phyloP scores from a whole-genome alignment of 1,140 invertebrate species.

The Eurosta solidaginis region DNA sequence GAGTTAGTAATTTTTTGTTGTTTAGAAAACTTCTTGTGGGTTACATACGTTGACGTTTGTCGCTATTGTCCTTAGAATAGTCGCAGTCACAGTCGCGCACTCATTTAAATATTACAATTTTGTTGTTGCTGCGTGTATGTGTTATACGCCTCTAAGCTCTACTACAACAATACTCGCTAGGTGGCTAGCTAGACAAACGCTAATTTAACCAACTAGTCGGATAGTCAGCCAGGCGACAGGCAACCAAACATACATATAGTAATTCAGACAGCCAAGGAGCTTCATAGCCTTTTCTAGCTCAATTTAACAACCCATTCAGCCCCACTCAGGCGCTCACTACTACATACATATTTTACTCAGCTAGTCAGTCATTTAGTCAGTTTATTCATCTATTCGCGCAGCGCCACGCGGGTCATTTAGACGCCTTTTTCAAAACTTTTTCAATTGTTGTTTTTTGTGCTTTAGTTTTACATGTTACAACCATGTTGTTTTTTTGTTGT shows the following conservation, averaged over 20 bases:
- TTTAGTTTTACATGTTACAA: constrained; percentile 6
- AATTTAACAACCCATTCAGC: background rate
- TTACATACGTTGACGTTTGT: background rate
- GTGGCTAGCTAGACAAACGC: background rate
- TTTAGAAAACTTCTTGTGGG: background rate
- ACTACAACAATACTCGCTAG: background rate
- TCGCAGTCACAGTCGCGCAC: background rate
- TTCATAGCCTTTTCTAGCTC: background rate
- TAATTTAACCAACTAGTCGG: constrained; percentile 14
- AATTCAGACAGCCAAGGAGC: background rate
- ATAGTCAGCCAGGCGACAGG: background rate
- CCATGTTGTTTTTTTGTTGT: too few species aligned
- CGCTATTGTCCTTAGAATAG: background rate
- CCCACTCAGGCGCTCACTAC: background rate
- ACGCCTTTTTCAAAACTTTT: background rate
- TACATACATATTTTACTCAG: background rate
- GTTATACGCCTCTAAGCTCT: background rate
- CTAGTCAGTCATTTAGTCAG: constrained; percentile 6
- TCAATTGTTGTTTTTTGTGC: background rate
- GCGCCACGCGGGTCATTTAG: constrained; percentile 14
- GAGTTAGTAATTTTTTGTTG: background rate
- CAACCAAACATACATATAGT: background rate
- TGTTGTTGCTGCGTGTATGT: background rate
- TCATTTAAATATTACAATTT: background rate
- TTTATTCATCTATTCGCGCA: constrained; percentile 9